Percentiles rank a stretch among this genome's conserved stretches.
These are phyloP conservation scores for Orchesellides sinensis DNA, from an alignment of 2,888 invertebrate genomes.

Conservation along the genomic window DNA sequence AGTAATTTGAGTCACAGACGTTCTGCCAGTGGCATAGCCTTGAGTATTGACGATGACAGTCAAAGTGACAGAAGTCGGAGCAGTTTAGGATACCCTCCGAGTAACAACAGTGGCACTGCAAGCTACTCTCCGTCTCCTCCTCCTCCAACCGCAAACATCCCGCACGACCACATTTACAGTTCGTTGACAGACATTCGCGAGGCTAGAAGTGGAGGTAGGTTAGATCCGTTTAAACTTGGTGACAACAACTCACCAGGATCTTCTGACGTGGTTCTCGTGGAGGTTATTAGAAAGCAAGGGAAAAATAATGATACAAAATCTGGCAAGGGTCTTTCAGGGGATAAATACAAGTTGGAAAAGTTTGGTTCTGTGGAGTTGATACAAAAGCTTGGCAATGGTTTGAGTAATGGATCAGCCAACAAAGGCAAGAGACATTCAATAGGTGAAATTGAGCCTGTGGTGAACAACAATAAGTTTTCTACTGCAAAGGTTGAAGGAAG, in stretches of 20 bases:
- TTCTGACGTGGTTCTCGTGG: slow-evolving; percentile 70
- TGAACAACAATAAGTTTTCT: slow-evolving; percentile 23
- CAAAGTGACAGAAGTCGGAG: slow-evolving; percentile 67
- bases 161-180: slow-evolving; percentile 58
- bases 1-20: slow-evolving; percentile 29
- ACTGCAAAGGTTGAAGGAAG: slow-evolving; percentile 57
- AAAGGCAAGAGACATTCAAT: slow-evolving; percentile 52
- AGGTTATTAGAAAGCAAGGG: slow-evolving; percentile 70
- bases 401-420: slow-evolving; percentile 13
- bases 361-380: slow-evolving; percentile 56
- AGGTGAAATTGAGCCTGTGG: slow-evolving; percentile 25
- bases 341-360: slow-evolving; percentile 45
- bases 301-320: slow-evolving; percentile 16
- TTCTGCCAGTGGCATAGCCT: slow-evolving; percentile 44
- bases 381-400: slow-evolving; percentile 26
- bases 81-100: slow-evolving; percentile 64
- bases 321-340: slow-evolving; percentile 19
- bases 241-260: slow-evolving; percentile 8
- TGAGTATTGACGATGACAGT: slow-evolving; percentile 68
- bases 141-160: slow-evolving; percentile 49
- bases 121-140: slow-evolving; percentile 66
- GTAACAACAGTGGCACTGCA: slow-evolving; percentile 46
- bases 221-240: slow-evolving; percentile 42
- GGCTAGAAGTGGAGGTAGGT: slow-evolving; percentile 27
- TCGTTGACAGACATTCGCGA: slow-evolving; percentile 63